phyloP scores from a whole-genome alignment of 2,888 invertebrate species.

The Eristalinus sepulchralis region DNA sequence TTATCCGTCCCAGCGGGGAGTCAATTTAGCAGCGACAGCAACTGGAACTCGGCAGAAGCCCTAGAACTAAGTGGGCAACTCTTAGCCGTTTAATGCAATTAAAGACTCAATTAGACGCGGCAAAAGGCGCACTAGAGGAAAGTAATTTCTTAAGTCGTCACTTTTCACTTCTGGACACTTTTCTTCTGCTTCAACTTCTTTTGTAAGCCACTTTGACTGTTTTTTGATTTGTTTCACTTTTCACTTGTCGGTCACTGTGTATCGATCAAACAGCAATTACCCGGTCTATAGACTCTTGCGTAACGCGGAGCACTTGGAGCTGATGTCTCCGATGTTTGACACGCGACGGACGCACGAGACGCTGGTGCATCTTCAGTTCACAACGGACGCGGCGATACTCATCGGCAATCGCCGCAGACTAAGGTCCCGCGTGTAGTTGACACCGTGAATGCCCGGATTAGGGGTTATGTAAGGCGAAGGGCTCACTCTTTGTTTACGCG shows the following conservation, averaged over 20 bases:
- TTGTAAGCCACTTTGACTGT: not conserved
- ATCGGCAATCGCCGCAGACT: not conserved
- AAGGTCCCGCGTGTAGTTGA: not conserved
- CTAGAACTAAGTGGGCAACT: slow-evolving; percentile 6
- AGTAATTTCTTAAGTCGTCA: slow-evolving; percentile 11
- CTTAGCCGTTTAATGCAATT: slow-evolving; percentile 25
- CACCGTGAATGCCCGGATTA: not conserved
- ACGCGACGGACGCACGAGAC: slow-evolving; percentile 34
- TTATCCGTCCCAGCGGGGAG: not conserved
- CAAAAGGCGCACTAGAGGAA: not conserved
- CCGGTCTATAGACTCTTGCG: not conserved
- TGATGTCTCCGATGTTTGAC: not conserved
- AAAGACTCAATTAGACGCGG: slow-evolving; percentile 23
- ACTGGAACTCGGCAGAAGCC: slow-evolving; percentile 6
- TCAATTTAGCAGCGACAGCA: not conserved
- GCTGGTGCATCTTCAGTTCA: slow-evolving; percentile 52
- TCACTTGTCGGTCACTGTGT: slow-evolving; percentile 8
- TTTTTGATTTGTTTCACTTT: slow-evolving; percentile 33
- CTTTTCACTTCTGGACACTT: slow-evolving; percentile 22
- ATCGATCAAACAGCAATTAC: slow-evolving; percentile 54
- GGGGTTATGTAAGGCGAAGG: not conserved
- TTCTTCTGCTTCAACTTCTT: not conserved
- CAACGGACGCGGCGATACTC: slow-evolving; percentile 34
- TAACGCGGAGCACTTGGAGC: not conserved
- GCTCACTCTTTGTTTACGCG: not conserved